These are phyloP conservation scores for Aphelenchoides besseyi DNA, from an alignment of 1,140 invertebrate genomes.

Conservation along the genomic window DNA sequence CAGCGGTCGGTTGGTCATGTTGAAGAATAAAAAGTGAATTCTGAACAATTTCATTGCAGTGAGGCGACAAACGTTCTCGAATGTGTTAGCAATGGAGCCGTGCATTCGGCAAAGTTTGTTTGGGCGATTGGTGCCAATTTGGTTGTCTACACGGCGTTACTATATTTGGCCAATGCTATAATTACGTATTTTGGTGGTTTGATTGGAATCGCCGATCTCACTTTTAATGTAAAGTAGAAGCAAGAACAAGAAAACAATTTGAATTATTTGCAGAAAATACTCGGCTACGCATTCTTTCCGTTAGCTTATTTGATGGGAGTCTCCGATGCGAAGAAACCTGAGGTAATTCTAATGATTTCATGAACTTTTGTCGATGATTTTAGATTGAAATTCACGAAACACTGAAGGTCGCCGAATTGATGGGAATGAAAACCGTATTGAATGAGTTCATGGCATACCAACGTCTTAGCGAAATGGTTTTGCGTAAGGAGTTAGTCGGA, in stretches of 20 bases:
- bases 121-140: constrained; percentile 84
- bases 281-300: constrained; percentile 80
- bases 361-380: constrained; percentile 1
- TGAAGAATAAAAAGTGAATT: not conserved
- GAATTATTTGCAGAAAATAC: constrained; percentile 69
- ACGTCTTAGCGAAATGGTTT: constrained; percentile 68
- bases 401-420: constrained; percentile 72
- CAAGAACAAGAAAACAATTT: not conserved
- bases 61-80: constrained; percentile 72
- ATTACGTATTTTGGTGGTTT: constrained; percentile 75
- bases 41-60: constrained; percentile 65
- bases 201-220: constrained; percentile 67
- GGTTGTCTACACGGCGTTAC: constrained; percentile 80
- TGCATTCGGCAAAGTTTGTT: constrained; percentile 71
- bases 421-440: constrained; percentile 81
- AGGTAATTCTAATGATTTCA: constrained; percentile 8
- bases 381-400: constrained; percentile 47
- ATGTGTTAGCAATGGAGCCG: constrained; percentile 68
- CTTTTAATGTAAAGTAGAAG: constrained; percentile 39
- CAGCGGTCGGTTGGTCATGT: constrained; percentile 32
- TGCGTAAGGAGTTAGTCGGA: constrained; percentile 1
- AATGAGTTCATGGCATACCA: constrained; percentile 88
- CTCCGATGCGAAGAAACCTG: constrained; percentile 63
- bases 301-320: constrained; percentile 77
- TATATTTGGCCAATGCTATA: constrained; percentile 77